These are phyloP conservation scores for Bettongia penicillata DNA, from an alignment of 2,113 vertebrate genomes.

Conservation along the genomic window DNA sequence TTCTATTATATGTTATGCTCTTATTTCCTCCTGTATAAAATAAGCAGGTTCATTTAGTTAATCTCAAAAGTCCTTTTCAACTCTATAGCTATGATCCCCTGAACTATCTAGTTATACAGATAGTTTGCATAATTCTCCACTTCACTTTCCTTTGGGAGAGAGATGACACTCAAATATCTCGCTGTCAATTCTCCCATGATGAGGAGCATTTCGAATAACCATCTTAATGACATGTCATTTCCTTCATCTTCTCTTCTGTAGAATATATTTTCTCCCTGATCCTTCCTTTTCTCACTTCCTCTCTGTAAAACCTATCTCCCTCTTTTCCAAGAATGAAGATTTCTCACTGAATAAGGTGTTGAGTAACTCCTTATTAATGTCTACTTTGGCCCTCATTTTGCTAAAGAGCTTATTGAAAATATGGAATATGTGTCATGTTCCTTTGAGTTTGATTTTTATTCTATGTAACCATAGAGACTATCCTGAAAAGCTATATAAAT, in stretches of 20 bases:
- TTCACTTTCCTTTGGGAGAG: neutral
- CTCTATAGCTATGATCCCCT: neutral
- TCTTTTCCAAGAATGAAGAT: conserved; percentile 34
- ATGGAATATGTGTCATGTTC: conserved; percentile 49
- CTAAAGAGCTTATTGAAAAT: conserved; percentile 56
- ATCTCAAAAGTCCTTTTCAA: neutral
- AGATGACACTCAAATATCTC: neutral
- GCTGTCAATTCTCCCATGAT: neutral
- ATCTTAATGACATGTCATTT: conserved; percentile 9
- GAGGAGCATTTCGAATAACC: neutral
- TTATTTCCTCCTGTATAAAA: neutral
- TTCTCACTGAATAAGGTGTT: conserved; percentile 42
- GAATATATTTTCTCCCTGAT: conserved; percentile 27
- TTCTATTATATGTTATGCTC: neutral
- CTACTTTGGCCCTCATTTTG: conserved; percentile 50
- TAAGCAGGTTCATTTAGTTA: neutral
- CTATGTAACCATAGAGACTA: conserved; percentile 64
- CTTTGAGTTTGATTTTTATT: conserved; percentile 72
- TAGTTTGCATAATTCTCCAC: neutral
- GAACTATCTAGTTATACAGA: neutral
- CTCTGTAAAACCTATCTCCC: conserved; percentile 51
- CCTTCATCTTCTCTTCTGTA: conserved; percentile 33
- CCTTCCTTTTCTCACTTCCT: conserved; percentile 22
- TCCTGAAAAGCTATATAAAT: conserved; percentile 56
- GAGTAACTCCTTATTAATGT: conserved; percentile 53